These are phyloP conservation scores for Aurelia sp. DNA, from an alignment of 30 jellyfish, hydroid and myxozoan genomes.

Conservation along the genomic window DNA sequence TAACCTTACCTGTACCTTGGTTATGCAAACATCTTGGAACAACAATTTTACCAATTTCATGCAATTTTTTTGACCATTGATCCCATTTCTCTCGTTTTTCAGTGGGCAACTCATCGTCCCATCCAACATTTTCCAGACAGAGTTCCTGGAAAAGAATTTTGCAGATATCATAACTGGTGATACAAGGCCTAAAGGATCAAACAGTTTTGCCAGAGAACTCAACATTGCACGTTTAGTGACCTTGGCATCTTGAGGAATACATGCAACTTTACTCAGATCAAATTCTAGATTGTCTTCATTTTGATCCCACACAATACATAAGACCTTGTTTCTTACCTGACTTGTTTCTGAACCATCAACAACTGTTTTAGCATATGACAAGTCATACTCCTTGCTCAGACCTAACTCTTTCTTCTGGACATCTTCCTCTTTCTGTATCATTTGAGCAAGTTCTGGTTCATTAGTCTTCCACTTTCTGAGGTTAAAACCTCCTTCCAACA, in stretches of 20 bases:
- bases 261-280: too few species aligned
- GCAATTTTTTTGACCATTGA: conserved; percentile 1
- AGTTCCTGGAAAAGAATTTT: too few species aligned
- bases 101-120: too few species aligned
- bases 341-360: neutral
- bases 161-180: too few species aligned
- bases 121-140: too few species aligned
- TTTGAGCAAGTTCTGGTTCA: conserved; percentile 11
- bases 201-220: too few species aligned
- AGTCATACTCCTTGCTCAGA: neutral
- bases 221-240: too few species aligned
- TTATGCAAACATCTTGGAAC: conserved; percentile 16
- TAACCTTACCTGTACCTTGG: neutral
- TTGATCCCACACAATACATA: neutral
- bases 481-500: conserved; percentile 38
- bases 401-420: neutral
- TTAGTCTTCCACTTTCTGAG: conserved; percentile 52
- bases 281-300: too few species aligned
- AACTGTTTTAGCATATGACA: neutral
- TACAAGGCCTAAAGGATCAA: too few species aligned
- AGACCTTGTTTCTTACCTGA: neutral
- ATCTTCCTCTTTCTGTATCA: neutral
- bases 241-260: too few species aligned
- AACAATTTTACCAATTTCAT: neutral
- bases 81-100: too few species aligned